phyloP scores from a whole-genome alignment of 2,888 invertebrate genomes.

The Cerceris rybyensis region DNA sequence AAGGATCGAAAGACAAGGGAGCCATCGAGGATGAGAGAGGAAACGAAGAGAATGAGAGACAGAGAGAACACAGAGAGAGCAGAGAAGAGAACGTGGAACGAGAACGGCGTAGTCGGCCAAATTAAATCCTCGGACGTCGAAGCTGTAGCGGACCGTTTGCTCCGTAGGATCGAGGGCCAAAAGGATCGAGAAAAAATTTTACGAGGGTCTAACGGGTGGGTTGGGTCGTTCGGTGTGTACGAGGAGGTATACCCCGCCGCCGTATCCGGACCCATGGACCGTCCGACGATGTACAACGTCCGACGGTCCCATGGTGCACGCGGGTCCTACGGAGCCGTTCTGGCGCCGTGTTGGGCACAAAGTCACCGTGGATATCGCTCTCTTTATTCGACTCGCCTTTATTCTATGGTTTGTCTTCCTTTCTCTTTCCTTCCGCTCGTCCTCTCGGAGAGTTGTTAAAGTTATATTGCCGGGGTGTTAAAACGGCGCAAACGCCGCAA shows the following conservation, averaged over 20 bases:
- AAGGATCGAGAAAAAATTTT: constrained; percentile 75
- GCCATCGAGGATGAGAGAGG: constrained; percentile 30
- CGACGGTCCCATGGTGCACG: constrained; percentile 65
- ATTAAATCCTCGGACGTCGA: constrained; percentile 80
- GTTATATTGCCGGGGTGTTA: constrained; percentile 78
- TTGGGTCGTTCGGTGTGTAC: constrained; percentile 69
- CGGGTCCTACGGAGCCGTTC: constrained; percentile 62
- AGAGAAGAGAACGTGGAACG: constrained; percentile 47
- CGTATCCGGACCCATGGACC: constrained; percentile 68
- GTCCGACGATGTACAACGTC: constrained; percentile 67
- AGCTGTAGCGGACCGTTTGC: constrained; percentile 71
- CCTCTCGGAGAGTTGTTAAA: constrained; percentile 73
- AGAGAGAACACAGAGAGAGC: constrained; percentile 10
- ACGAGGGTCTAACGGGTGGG: constrained; percentile 78
- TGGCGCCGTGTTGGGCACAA: constrained; percentile 74
- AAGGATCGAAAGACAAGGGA: constrained; percentile 69
- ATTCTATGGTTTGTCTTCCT: constrained; percentile 24
- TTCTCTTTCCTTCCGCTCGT: constrained; percentile 12
- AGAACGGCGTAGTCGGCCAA: constrained; percentile 73
- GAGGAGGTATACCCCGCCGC: constrained; percentile 67
- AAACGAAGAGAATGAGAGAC: constrained; percentile 39
- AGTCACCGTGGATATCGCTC: constrained; percentile 65
- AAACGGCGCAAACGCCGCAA: constrained; percentile 75
- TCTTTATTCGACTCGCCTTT: constrained; percentile 34
- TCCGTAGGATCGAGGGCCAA: constrained; percentile 62